These are phyloP conservation scores for Regulus satrapa DNA, from an alignment of 2,113 vertebrate genomes.

Conservation along the genomic window DNA sequence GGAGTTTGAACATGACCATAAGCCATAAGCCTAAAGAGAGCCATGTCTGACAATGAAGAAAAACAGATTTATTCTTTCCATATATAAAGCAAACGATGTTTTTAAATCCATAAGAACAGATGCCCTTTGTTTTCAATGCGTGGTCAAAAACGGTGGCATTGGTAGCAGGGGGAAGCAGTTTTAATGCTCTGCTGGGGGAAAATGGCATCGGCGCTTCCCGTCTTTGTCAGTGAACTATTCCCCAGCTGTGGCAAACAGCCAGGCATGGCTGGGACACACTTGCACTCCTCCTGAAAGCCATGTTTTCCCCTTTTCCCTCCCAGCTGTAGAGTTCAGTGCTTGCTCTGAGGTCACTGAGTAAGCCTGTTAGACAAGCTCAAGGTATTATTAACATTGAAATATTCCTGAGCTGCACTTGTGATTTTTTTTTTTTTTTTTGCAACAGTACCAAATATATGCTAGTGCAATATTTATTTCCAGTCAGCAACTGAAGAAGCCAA, in stretches of 20 bases:
- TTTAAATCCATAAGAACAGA: background rate
- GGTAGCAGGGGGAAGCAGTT: background rate
- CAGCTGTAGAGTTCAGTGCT: background rate
- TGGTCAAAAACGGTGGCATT: background rate
- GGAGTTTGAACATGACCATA: background rate
- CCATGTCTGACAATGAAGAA: background rate
- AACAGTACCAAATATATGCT: background rate
- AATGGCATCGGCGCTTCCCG: background rate
- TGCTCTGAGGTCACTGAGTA: background rate
- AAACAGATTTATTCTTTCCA: background rate
- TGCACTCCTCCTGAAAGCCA: background rate
- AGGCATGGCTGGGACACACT: rapidly evolving
- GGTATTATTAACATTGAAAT: background rate
- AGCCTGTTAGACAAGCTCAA: background rate
- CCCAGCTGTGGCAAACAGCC: background rate
- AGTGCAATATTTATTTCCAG: background rate
- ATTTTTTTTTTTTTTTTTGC: background rate
- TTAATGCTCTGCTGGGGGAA: background rate
- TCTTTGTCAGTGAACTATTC: background rate
- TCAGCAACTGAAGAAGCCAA: background rate
- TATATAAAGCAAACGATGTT: background rate
- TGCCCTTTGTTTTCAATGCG: background rate
- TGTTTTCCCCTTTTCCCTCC: background rate
- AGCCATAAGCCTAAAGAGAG: background rate
- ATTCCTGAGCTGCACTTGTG: background rate